A percentile compares a stretch with the other conserved stretches of the same genome.
Conservation (phyloP, 2,888 invertebrate species). For the Scaptomyza reducta region DNA sequence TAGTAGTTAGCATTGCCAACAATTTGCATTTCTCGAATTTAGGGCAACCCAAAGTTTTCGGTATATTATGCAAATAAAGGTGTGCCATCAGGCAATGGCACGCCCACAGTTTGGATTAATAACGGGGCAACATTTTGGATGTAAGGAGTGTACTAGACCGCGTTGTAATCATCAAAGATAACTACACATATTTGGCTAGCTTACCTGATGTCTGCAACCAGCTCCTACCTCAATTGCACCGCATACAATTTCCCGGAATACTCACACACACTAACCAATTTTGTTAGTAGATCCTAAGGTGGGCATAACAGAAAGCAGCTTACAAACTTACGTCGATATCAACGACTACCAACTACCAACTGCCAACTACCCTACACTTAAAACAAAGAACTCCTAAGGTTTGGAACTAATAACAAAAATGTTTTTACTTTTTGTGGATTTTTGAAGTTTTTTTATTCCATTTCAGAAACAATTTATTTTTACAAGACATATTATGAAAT, state of each 20-base stretch:
- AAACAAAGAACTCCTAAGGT: not conserved
- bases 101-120: conserved; percentile 62
- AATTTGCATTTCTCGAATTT: conserved; percentile 49
- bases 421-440: too few relatives aligned
- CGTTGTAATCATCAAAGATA: conserved; percentile 44
- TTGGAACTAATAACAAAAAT: too few relatives aligned
- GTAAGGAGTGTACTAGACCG: conserved; percentile 18
- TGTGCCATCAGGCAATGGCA: conserved; percentile 15
- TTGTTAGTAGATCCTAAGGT: conserved; percentile 76
- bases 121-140: conserved; percentile 35
- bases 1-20: conserved; percentile 13
- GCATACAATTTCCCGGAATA: conserved; percentile 18
- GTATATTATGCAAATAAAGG: conserved; percentile 54
- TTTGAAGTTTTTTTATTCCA: too few relatives aligned
- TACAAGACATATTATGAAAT: too few relatives aligned
- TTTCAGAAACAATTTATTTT: too few relatives aligned
- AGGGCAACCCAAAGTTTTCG: conserved; percentile 20
- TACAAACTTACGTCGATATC: conserved; percentile 22
- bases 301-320: conserved; percentile 59
- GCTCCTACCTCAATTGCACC: conserved; percentile 12
- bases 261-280: conserved; percentile 55
- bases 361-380: conserved; percentile 8
- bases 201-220: conserved; percentile 7
- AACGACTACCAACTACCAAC: conserved; percentile 19
- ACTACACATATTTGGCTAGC: conserved; percentile 37